A percentile compares a stretch with the other conserved stretches of the same genome.
phyloP scores from a whole-genome alignment of 2,888 invertebrate genomes.

The Caenorhabditis japonica region DNA sequence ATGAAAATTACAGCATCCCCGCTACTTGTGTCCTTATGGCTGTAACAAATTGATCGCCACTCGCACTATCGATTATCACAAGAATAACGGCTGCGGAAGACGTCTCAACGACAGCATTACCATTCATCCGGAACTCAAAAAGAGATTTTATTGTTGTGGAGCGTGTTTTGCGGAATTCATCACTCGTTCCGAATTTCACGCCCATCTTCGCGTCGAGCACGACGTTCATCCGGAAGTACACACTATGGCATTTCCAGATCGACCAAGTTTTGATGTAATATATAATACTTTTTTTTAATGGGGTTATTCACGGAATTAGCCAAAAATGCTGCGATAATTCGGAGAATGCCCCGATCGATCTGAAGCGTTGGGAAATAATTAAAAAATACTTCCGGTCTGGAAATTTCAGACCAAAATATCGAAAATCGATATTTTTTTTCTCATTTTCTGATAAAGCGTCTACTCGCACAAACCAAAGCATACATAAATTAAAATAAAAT shows the following conservation, averaged over 20 bases:
- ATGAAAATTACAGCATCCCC: slow-evolving; percentile 12
- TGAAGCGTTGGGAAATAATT: too few species aligned
- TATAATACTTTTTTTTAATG: too few species aligned
- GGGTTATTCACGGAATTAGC: too few species aligned
- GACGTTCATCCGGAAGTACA: slow-evolving; percentile 60
- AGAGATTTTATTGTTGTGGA: slow-evolving; percentile 63
- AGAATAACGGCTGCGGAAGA: slow-evolving; percentile 61
- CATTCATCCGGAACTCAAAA: slow-evolving; percentile 42
- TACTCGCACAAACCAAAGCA: too few species aligned
- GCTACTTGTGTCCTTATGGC: slow-evolving; percentile 64
- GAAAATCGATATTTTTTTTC: too few species aligned
- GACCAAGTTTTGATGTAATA: slow-evolving; percentile 55
- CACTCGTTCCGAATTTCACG: slow-evolving; percentile 53
- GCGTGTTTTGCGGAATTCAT: slow-evolving; percentile 58
- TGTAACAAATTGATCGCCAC: slow-evolving; percentile 60
- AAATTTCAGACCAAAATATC: too few species aligned
- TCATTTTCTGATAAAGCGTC: too few species aligned
- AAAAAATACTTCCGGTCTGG: too few species aligned
- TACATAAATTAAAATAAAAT: too few species aligned
- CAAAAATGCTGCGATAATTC: too few species aligned
- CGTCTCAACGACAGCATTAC: slow-evolving; percentile 12
- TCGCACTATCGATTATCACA: slow-evolving; percentile 65
- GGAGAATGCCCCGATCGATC: too few species aligned
- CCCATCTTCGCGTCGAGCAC: slow-evolving; percentile 57
- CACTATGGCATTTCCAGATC: slow-evolving; percentile 47